Percentiles rank a stretch among this genome's conserved stretches.
These are phyloP conservation scores for Heterotilapia buettikoferi DNA, from an alignment of 2,113 vertebrate species.

Conservation along the genomic window DNA sequence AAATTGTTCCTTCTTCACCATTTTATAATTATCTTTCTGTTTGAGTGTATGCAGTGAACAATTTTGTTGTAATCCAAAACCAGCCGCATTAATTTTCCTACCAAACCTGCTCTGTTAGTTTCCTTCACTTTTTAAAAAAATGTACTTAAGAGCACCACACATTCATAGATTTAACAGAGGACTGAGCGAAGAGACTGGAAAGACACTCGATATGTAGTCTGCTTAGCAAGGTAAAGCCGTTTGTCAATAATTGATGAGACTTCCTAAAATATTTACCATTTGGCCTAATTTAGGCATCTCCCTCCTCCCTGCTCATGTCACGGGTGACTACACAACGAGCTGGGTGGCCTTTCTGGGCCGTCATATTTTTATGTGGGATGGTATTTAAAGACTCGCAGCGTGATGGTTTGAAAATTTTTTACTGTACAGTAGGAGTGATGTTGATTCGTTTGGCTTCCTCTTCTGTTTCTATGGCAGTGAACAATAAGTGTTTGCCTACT, in stretches of 20 bases:
- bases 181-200: conserved; percentile 48
- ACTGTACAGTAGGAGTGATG: background rate
- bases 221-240: conserved; percentile 64
- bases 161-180: conserved; percentile 12
- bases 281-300: conserved; percentile 69
- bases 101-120: background rate
- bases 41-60: background rate
- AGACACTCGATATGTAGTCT: conserved; percentile 69
- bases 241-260: conserved; percentile 74
- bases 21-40: background rate
- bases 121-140: background rate
- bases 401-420: background rate
- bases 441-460: background rate
- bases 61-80: background rate
- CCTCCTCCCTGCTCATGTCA: conserved; percentile 35
- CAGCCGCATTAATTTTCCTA: background rate
- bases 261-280: conserved; percentile 77
- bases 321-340: conserved; percentile 38
- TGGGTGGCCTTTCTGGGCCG: background rate
- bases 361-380: background rate
- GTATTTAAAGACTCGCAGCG: background rate
- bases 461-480: background rate
- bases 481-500: background rate
- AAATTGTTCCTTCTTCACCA: background rate
- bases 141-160: background rate